Conservation (phyloP, 2,797 vertebrate species). For the Pangasius larnaudii region DNA sequence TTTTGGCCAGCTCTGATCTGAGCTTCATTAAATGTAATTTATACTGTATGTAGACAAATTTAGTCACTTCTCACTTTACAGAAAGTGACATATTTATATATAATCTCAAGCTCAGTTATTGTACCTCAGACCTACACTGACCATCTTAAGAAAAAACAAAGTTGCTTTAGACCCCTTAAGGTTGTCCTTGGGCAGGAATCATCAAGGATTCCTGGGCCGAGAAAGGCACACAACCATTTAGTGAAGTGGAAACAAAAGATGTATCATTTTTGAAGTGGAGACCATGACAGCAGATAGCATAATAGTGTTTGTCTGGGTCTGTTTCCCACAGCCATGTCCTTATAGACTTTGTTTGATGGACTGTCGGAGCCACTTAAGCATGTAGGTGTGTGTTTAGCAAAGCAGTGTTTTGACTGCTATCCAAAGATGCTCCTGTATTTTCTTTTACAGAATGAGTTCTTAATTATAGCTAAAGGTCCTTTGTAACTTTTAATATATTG, state of each 20-base stretch:
- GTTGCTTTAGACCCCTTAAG: neutral
- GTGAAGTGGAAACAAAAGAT: constrained; percentile 12
- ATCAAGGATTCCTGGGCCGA: neutral
- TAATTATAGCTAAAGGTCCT: neutral
- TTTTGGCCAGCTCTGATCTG: neutral
- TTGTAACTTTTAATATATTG: neutral
- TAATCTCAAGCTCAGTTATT: neutral
- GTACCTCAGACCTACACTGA: neutral
- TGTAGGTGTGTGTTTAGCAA: constrained; percentile 3
- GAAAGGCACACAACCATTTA: neutral
- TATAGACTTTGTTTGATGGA: neutral
- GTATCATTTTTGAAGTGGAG: neutral
- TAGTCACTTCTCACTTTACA: neutral
- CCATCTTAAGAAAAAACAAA: neutral
- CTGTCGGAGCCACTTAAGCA: neutral
- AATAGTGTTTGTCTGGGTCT: neutral
- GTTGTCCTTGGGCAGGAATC: neutral
- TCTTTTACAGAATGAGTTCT: neutral
- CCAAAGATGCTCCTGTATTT: neutral
- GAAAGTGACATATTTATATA: neutral
- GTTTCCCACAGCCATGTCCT: neutral
- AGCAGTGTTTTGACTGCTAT: neutral
- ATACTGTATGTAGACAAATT: neutral
- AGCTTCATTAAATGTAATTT: constrained; percentile 1
- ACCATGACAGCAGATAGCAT: neutral